Conservation (phyloP, 2,888 invertebrate genomes). For the Catocala sponsa region DNA sequence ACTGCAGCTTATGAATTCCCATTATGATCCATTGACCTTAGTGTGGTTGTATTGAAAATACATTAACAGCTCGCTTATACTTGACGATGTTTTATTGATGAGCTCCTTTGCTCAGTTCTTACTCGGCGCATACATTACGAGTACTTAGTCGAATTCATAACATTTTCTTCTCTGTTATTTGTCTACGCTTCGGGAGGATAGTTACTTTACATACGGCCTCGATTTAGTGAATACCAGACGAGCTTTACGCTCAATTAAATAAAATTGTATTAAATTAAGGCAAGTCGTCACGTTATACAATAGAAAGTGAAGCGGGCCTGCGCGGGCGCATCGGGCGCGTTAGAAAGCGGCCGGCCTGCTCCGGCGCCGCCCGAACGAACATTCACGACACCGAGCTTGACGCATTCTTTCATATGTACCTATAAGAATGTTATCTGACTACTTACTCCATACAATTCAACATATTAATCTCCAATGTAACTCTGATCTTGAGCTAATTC, state of each 20-base stretch:
- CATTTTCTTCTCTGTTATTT: conserved; percentile 6
- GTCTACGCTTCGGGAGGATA: neutral
- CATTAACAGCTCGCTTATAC: conserved; percentile 40
- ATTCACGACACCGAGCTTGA: conserved; percentile 68
- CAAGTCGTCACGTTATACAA: conserved; percentile 69
- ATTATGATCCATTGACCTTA: conserved; percentile 53
- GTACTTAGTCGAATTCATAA: conserved; percentile 23
- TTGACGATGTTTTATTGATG: conserved; percentile 46
- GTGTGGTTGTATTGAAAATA: conserved; percentile 48
- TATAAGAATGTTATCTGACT: conserved; percentile 42
- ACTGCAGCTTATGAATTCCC: conserved; percentile 56
- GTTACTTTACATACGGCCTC: conserved; percentile 26
- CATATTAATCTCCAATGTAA: conserved; percentile 18
- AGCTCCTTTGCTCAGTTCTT: conserved; percentile 38
- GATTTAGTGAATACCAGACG: conserved; percentile 22
- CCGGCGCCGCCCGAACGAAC: conserved; percentile 66
- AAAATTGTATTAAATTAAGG: conserved; percentile 50
- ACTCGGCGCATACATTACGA: conserved; percentile 34
- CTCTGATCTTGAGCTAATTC: conserved; percentile 24
- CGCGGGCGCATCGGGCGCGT: conserved; percentile 78
- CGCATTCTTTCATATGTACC: conserved; percentile 76
- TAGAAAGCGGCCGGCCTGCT: conserved; percentile 81
- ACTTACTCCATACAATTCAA: conserved; percentile 19
- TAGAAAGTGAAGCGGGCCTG: conserved; percentile 84
- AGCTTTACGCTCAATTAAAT: conserved; percentile 45